phyloP scores from a whole-genome alignment of 2,797 vertebrate species.

The Neosalanx taihuensis region DNA sequence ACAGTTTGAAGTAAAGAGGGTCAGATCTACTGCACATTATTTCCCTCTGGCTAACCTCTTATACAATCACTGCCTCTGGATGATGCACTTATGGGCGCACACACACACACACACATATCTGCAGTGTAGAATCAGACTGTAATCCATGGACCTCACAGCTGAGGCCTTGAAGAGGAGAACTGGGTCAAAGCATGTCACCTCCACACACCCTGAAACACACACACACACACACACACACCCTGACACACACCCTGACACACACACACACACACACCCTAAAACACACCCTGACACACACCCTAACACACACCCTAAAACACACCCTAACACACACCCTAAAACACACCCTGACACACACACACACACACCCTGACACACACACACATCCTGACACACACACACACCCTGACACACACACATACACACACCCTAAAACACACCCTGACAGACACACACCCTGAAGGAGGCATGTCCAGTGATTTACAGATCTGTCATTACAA shows the following conservation, averaged over 20 bases:
- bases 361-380: conserved; percentile 12
- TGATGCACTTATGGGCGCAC: no score
- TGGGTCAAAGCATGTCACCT: background rate
- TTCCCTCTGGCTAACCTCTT: no score
- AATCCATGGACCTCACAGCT: background rate
- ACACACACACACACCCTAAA: no score
- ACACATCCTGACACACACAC: conserved; percentile 4
- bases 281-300: no score
- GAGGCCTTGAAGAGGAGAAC: background rate
- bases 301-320: no score
- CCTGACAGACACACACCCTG: no score
- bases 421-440: conserved; percentile 13
- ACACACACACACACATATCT: background rate
- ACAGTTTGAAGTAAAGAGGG: no score
- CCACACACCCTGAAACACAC: background rate
- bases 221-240: conserved; percentile 6
- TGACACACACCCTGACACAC: conserved; percentile 12
- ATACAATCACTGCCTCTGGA: no score
- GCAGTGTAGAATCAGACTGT: background rate
- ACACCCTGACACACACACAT: conserved; percentile 13
- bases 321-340: no score
- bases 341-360: background rate
- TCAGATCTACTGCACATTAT: no score
- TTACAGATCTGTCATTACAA: no score
- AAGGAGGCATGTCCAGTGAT: no score